These are phyloP conservation scores for Steinernema carpocapsae DNA, from an alignment of 2,888 invertebrate genomes.

Conservation along the genomic window DNA sequence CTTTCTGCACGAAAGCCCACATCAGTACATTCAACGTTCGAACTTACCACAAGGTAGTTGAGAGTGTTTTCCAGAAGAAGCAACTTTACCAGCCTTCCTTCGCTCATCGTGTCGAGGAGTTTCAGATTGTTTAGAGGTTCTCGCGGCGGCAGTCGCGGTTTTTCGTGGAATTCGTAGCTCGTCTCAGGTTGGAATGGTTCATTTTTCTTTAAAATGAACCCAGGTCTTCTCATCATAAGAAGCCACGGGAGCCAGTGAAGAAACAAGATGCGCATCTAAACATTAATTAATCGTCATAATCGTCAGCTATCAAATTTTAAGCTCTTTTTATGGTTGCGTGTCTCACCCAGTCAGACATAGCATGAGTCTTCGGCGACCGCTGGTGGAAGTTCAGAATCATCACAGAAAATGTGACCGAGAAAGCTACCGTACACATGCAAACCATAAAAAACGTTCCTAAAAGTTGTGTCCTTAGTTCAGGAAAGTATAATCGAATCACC, in stretches of 20 bases:
- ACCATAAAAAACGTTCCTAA: constrained; percentile 30
- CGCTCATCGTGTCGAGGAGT: background rate
- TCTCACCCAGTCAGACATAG: constrained; percentile 6
- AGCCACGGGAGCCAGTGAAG: constrained; percentile 24
- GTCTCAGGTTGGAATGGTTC: background rate
- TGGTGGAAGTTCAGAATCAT: constrained; percentile 26
- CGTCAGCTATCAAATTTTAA: too few species aligned
- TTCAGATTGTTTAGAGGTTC: background rate
- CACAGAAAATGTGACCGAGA: constrained; percentile 23
- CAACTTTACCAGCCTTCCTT: background rate
- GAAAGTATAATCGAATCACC: constrained; percentile 36
- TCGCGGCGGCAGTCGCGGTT: constrained; percentile 12
- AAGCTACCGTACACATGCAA: constrained; percentile 26
- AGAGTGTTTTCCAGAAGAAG: constrained; percentile 24
- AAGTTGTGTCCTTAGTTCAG: background rate
- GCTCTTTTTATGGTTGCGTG: too few species aligned
- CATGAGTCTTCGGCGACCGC: constrained; percentile 19
- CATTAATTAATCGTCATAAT: background rate
- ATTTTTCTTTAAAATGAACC: background rate
- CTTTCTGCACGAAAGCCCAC: constrained; percentile 4
- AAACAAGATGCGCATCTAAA: constrained; percentile 1
- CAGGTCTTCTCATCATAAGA: constrained; percentile 3
- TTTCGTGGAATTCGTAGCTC: constrained; percentile 18
- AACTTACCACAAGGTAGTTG: constrained; percentile 17
- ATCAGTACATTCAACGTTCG: too few species aligned